Conservation (phyloP, 37 sponge, comb jelly and placozoan genomes). For the Beroe ovata region DNA sequence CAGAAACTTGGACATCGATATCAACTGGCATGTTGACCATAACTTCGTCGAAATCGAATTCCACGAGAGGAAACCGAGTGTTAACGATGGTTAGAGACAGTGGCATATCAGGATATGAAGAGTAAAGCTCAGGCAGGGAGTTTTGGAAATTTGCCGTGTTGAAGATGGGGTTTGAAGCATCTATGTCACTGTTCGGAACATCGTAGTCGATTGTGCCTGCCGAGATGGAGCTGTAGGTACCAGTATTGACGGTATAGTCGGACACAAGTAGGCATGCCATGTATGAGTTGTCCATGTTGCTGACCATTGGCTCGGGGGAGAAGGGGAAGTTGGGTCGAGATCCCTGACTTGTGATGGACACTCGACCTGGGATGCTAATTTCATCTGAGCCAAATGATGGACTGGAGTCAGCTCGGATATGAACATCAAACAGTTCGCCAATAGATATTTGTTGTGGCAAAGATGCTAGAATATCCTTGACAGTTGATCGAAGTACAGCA, state of each 20-base stretch:
- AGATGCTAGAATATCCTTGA: neutral
- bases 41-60: conserved; percentile 25
- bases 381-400: neutral
- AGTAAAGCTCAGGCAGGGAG: conserved; percentile 35
- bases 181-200: neutral
- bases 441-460: conserved; percentile 9
- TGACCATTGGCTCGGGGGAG: neutral
- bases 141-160: conserved; percentile 57
- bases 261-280: conserved; percentile 40
- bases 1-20: neutral
- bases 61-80: conserved; percentile 9
- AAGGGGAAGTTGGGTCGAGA: conserved; percentile 34
- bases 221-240: neutral
- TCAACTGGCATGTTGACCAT: conserved; percentile 50
- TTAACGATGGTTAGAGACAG: neutral
- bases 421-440: neutral
- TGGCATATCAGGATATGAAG: conserved; percentile 25
- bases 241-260: conserved; percentile 58
- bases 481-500: neutral
- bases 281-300: neutral
- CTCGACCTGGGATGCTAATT: conserved; percentile 13
- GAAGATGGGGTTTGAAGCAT: conserved; percentile 29
- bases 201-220: neutral
- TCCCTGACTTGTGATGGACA: neutral
- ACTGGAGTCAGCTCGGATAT: conserved; percentile 11